Evolutionary conservation across 2,888 invertebrate species (phyloP).

Genomic region (Noctua janthe): DNA sequence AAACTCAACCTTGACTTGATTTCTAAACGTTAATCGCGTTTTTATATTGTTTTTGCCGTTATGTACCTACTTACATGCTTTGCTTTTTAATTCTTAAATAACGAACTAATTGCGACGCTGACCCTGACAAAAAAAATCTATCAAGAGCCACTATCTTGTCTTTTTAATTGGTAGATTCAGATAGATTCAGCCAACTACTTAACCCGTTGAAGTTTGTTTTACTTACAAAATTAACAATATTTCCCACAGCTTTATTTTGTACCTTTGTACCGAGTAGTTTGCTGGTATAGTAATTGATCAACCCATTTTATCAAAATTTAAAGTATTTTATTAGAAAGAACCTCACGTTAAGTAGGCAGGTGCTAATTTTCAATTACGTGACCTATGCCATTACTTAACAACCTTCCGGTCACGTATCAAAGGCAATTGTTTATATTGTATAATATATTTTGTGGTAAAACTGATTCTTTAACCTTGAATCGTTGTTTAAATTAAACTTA

Average conservation of each 20-base stretch:
- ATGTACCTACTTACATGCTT: constrained; percentile 31
- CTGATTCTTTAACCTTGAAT: constrained; percentile 25
- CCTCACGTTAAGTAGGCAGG: constrained; percentile 14
- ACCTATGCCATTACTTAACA: constrained; percentile 39
- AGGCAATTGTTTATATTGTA: constrained; percentile 22
- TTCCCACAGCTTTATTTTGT: constrained; percentile 27
- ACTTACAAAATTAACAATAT: constrained; percentile 25
- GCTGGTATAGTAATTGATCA: constrained; percentile 24
- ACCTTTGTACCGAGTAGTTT: constrained; percentile 34
- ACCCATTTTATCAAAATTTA: constrained; percentile 17
- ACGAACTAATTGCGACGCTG: constrained; percentile 9
- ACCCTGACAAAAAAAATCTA: background rate
- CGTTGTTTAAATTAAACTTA: constrained; percentile 18
- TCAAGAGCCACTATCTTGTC: background rate
- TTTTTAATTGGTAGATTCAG: constrained; percentile 3
- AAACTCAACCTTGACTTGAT: constrained; percentile 48
- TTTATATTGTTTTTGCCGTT: constrained; percentile 19
- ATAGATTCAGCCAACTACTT: background rate
- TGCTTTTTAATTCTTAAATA: constrained; percentile 43
- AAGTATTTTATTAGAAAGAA: constrained; percentile 26
- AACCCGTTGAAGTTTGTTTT: constrained; percentile 11
- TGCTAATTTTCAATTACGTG: constrained; percentile 46
- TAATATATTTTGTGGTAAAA: constrained; percentile 26
- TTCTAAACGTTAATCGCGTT: constrained; percentile 29
- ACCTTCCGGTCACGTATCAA: constrained; percentile 41